A percentile compares a stretch with the other conserved stretches of the same genome.
Evolutionary conservation across 92 coral and sea anemone species (phyloP).

Genomic region (Galaxea fascicularis): DNA sequence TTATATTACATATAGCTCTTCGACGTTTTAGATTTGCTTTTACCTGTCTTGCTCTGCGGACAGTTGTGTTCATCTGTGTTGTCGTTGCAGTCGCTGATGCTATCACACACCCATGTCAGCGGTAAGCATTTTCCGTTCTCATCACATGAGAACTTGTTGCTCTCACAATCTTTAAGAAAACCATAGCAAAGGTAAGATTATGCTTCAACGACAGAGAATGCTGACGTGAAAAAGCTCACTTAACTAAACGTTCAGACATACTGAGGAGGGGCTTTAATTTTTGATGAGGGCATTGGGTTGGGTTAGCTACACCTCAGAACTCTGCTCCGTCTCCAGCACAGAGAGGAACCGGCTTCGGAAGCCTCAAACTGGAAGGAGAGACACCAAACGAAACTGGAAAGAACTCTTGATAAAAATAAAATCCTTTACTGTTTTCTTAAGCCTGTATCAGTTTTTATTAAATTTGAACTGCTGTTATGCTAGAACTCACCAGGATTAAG

Average conservation of each 20-base stretch:
- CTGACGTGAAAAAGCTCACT: too few relatives aligned
- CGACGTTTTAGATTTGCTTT: neutral
- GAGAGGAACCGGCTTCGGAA: too few relatives aligned
- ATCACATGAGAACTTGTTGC: slow-evolving; percentile 77
- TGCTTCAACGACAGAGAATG: too few relatives aligned
- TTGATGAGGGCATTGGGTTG: too few relatives aligned
- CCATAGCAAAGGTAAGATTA: too few relatives aligned
- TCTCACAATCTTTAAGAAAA: slow-evolving; percentile 58
- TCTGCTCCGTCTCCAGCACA: too few relatives aligned
- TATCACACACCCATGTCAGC: slow-evolving; percentile 93
- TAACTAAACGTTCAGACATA: too few relatives aligned
- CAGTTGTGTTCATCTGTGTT: slow-evolving; percentile 85
- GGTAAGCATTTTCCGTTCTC: slow-evolving; percentile 84
- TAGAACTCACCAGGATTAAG: slow-evolving; percentile 44
- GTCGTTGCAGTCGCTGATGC: slow-evolving; percentile 84
- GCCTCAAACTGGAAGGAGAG: too few relatives aligned
- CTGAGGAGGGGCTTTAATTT: too few relatives aligned
- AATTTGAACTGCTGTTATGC: neutral
- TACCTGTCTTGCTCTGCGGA: slow-evolving; percentile 72
- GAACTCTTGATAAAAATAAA: neutral
- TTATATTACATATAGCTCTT: neutral
- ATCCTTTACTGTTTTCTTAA: neutral
- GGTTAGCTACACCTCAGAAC: too few relatives aligned
- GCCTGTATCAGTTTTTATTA: neutral
- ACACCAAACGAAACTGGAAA: too few relatives aligned